These are phyloP conservation scores for Drosophila funebris DNA, from an alignment of 1,140 invertebrate species.

Conservation along the genomic window DNA sequence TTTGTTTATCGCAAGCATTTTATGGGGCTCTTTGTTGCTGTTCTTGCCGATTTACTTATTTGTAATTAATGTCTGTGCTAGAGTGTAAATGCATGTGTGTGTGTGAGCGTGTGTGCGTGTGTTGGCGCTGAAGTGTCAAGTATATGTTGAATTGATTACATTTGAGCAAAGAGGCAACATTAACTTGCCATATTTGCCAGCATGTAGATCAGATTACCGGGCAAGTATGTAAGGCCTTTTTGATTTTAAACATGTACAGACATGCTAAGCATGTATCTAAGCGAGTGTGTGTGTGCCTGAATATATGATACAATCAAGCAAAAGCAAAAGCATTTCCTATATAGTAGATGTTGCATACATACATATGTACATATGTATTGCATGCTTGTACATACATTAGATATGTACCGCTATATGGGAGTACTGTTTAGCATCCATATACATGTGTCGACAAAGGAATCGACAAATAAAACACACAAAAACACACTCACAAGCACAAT, in stretches of 20 bases:
- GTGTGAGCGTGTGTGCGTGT: conserved; percentile 31
- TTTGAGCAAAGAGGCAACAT: conserved; percentile 55
- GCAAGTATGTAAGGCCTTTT: conserved; percentile 5
- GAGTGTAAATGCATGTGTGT: conserved; percentile 16
- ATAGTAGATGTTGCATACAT: background rate
- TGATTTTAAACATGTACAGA: conserved; percentile 23
- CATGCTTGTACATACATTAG: conserved; percentile 6
- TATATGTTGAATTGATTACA: conserved; percentile 63
- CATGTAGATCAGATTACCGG: conserved; percentile 53
- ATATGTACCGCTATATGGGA: conserved; percentile 10
- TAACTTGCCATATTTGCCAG: conserved; percentile 60
- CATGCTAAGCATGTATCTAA: conserved; percentile 3
- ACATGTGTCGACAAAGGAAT: conserved; percentile 10
- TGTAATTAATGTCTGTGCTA: conserved; percentile 39
- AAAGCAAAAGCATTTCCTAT: background rate
- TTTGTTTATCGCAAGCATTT: conserved; percentile 52
- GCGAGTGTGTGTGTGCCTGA: background rate
- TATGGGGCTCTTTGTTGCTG: conserved; percentile 40
- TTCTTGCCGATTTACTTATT: conserved; percentile 40
- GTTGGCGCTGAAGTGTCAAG: conserved; percentile 52
- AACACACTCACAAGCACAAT: background rate
- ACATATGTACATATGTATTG: background rate
- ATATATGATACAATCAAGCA: background rate
- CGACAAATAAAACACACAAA: conserved; percentile 1
- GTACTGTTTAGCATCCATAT: conserved; percentile 10